phyloP scores from a whole-genome alignment of 2,797 vertebrate genomes.

The Peromyscus melanophrys region DNA sequence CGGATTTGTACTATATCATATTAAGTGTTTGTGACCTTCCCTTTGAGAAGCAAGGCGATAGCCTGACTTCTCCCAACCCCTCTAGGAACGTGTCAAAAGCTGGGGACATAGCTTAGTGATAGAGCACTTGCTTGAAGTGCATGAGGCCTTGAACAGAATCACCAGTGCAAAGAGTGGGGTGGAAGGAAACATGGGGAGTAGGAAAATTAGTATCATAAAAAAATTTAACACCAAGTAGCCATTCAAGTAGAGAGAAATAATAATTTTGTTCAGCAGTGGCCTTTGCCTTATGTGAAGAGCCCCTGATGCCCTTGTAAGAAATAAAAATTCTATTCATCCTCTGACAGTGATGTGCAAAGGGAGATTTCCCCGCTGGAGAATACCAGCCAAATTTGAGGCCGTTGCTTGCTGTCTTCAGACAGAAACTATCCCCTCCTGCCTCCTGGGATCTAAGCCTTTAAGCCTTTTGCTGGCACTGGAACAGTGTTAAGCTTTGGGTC shows the following conservation, averaged over 20 bases:
- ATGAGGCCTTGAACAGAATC: not conserved
- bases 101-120: not conserved
- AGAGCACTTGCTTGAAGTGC: not conserved
- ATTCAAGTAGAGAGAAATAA: not conserved
- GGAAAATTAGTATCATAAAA: not conserved
- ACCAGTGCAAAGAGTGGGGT: not conserved
- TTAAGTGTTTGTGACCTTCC: not conserved
- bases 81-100: not conserved
- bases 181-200: not conserved
- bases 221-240: not conserved
- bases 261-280: not conserved
- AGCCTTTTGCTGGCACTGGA: conserved; percentile 72
- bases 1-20: not conserved
- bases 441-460: conserved; percentile 78
- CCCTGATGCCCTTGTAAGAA: conserved; percentile 2
- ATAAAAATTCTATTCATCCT: not conserved
- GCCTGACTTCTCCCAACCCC: not conserved
- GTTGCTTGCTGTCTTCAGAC: conserved; percentile 75
- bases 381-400: conserved; percentile 50
- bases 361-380: conserved; percentile 62
- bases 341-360: conserved; percentile 52
- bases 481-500: conserved; percentile 77
- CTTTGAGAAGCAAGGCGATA: not conserved
- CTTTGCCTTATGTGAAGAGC: conserved; percentile 40
- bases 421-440: conserved; percentile 67